These are phyloP conservation scores for Polydesmus complanatus DNA, from an alignment of 2,888 invertebrate genomes.

Conservation along the genomic window DNA sequence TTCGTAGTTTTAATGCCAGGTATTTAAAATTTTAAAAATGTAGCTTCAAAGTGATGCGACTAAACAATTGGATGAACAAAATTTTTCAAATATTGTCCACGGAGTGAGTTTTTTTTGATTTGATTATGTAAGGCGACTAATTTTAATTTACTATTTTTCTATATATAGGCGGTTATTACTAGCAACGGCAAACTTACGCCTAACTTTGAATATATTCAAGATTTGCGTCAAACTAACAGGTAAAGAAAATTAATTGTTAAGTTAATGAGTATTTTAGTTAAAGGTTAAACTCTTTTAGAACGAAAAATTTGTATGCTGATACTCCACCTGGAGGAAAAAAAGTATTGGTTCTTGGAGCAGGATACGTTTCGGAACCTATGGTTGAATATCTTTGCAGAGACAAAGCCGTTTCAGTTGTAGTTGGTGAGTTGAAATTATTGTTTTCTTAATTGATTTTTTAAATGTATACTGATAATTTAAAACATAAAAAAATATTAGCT, in stretches of 20 bases:
- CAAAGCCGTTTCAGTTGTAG: conserved; percentile 60
- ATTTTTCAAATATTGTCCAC: conserved; percentile 47
- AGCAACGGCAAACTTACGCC: conserved; percentile 87
- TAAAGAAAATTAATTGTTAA: conserved; percentile 25
- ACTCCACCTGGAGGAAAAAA: conserved; percentile 38
- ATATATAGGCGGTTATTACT: conserved; percentile 78
- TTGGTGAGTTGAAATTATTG: conserved; percentile 42
- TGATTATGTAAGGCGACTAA: not conserved
- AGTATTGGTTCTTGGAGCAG: conserved; percentile 86
- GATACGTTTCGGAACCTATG: conserved; percentile 83
- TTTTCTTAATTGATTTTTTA: not conserved
- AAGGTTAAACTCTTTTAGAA: not conserved
- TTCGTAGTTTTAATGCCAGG: not conserved
- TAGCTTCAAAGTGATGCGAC: conserved; percentile 62
- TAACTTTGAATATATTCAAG: conserved; percentile 87
- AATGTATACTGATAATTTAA: not conserved
- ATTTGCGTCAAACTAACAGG: conserved; percentile 56
- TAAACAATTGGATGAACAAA: conserved; percentile 59
- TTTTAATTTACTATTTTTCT: conserved; percentile 18
- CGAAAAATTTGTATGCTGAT: conserved; percentile 18
- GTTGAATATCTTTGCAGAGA: conserved; percentile 77
- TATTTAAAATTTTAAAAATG: conserved; percentile 7
- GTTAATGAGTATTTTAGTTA: not conserved
- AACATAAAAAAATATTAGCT: conserved; percentile 34
- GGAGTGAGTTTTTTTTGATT: conserved; percentile 39